phyloP scores from a whole-genome alignment of 2,797 vertebrate species.

The Naso thynnoides region DNA sequence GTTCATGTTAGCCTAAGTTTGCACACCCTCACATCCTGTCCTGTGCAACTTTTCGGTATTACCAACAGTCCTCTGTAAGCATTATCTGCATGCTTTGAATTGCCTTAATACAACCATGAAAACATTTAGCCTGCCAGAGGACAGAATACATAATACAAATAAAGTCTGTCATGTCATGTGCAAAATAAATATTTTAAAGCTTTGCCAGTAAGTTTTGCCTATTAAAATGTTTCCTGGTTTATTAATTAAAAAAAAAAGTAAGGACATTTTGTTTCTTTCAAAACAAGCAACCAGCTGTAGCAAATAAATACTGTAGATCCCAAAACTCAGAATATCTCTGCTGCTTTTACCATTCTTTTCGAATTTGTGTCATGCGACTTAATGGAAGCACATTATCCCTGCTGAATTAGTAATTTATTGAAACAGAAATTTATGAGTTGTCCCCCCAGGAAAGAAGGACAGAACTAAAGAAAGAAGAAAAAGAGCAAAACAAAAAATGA shows the following conservation, averaged over 20 bases:
- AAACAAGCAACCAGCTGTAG: neutral
- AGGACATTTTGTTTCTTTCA: neutral
- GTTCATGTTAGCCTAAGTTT: neutral
- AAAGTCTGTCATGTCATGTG: too few species aligned
- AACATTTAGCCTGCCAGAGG: too few species aligned
- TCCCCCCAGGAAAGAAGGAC: too few species aligned
- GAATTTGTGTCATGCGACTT: neutral
- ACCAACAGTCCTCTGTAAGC: too few species aligned
- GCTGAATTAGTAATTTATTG: too few species aligned
- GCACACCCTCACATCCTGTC: neutral
- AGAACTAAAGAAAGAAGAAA: too few species aligned
- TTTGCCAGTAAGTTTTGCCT: neutral
- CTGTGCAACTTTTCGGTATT: neutral
- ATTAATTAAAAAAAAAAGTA: too few species aligned
- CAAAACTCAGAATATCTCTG: neutral
- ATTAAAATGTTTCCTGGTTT: neutral
- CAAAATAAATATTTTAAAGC: neutral
- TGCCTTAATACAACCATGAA: neutral
- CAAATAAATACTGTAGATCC: neutral
- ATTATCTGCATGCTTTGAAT: neutral
- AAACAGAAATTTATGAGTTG: too few species aligned
- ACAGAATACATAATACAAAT: too few species aligned
- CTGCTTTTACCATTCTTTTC: neutral
- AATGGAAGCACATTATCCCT: too few species aligned
- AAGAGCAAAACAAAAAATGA: too few species aligned